These are phyloP conservation scores for Dasyornis broadbenti DNA, from an alignment of 2,113 vertebrate species.

Conservation along the genomic window DNA sequence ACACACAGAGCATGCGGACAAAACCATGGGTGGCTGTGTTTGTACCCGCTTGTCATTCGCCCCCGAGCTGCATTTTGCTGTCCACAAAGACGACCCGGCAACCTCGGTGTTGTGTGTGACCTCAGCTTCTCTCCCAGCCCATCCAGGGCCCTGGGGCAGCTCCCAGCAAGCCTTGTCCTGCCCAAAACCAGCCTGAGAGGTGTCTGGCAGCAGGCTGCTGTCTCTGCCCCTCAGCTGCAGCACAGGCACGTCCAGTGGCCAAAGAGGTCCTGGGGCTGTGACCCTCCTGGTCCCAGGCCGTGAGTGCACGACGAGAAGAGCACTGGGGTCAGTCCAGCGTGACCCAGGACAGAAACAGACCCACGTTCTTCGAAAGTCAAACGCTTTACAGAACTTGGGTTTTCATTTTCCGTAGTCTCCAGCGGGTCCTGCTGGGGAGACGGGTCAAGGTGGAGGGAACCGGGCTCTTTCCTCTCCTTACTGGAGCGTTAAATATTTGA, in stretches of 20 bases:
- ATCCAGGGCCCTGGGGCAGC: not conserved
- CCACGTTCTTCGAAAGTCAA: not conserved
- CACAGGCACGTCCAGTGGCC: not conserved
- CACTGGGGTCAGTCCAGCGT: not conserved
- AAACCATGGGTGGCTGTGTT: fast-evolving
- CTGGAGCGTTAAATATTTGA: not conserved
- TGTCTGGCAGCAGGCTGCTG: fast-evolving
- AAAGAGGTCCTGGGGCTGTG: not conserved
- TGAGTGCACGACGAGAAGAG: not conserved
- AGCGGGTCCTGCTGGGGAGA: not conserved
- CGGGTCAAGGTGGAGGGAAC: not conserved
- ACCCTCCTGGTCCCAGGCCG: not conserved
- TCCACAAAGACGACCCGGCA: not conserved
- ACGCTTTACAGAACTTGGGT: not conserved
- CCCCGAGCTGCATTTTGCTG: not conserved
- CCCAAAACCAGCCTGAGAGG: not conserved
- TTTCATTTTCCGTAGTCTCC: not conserved
- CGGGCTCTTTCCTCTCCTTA: not conserved
- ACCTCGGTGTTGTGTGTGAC: fast-evolving
- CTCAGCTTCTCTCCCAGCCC: not conserved
- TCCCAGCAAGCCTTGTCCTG: not conserved
- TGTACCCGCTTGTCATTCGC: not conserved
- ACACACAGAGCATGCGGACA: fast-evolving
- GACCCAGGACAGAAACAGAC: not conserved
- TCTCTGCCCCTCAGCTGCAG: not conserved